Conservation (phyloP, 2,113 vertebrate species). For the Columba livia region DNA sequence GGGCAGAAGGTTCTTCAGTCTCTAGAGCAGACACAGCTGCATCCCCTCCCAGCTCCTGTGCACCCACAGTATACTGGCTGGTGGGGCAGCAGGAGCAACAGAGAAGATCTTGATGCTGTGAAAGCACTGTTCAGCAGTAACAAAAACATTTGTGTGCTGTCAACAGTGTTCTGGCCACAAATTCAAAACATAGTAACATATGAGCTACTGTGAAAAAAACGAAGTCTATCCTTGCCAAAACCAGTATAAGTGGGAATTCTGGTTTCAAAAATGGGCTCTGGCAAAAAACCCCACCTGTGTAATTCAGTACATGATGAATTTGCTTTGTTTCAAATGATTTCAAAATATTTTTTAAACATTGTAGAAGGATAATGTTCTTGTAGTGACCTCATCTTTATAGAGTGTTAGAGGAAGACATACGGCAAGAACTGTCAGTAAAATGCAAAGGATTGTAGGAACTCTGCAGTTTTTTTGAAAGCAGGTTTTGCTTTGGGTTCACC, state of each 20-base stretch:
- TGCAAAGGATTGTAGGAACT: not conserved
- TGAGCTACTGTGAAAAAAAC: not conserved
- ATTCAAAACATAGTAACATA: not conserved
- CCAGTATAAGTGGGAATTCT: not conserved
- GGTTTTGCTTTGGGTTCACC: not conserved
- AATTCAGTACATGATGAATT: not conserved
- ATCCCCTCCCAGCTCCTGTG: not conserved
- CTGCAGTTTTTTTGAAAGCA: not conserved
- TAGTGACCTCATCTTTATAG: not conserved
- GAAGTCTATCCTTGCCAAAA: not conserved
- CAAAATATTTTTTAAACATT: not conserved
- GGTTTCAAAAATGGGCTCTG: not conserved
- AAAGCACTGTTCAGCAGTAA: not conserved
- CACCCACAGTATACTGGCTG: not conserved
- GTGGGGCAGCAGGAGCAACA: not conserved
- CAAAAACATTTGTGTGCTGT: not conserved
- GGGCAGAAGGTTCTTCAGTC: not conserved
- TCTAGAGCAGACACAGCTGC: not conserved
- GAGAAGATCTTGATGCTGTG: not conserved
- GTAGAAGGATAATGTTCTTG: not conserved
- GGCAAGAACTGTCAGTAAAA: not conserved
- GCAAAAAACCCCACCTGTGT: not conserved
- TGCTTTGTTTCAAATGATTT: not conserved
- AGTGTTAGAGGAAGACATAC: not conserved
- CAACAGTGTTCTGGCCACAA: not conserved